Percentiles rank a stretch among this genome's conserved stretches.
phyloP scores from a whole-genome alignment of 1,140 invertebrate genomes.

The Nixonia krombeini region DNA sequence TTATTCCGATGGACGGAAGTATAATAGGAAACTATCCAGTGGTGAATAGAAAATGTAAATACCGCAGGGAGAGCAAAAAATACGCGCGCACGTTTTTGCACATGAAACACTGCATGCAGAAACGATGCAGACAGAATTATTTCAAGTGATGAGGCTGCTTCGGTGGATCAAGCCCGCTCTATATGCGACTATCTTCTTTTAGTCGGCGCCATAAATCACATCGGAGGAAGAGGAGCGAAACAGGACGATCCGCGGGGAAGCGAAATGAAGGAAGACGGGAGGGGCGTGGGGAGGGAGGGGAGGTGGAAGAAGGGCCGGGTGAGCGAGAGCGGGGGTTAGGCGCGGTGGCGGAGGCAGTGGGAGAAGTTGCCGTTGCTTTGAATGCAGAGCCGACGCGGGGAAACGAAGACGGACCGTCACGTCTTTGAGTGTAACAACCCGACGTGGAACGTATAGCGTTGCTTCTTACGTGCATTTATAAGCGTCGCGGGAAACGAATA shows the following conservation, averaged over 20 bases:
- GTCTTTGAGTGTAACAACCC: conserved; percentile 30
- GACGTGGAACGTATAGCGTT: conserved; percentile 22
- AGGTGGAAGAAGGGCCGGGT: neutral
- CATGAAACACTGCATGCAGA: too few species aligned
- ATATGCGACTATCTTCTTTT: conserved; percentile 50
- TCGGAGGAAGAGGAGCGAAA: conserved; percentile 28
- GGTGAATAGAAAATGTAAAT: too few species aligned
- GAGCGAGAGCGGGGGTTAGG: conserved; percentile 9
- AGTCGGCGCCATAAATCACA: conserved; percentile 50
- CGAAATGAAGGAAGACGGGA: conserved; percentile 23
- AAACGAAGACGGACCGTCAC: conserved; percentile 32
- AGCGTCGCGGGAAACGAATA: conserved; percentile 28
- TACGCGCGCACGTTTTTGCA: too few species aligned
- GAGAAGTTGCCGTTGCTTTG: conserved; percentile 23
- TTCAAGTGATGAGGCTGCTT: too few species aligned
- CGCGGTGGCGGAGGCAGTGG: conserved; percentile 12
- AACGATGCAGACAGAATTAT: too few species aligned
- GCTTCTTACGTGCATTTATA: conserved; percentile 43
- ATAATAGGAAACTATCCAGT: too few species aligned
- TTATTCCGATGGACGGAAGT: too few species aligned
- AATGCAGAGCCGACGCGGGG: neutral
- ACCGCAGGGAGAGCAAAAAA: too few species aligned
- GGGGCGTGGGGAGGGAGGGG: neutral
- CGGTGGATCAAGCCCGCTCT: too few species aligned
- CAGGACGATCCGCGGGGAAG: conserved; percentile 11